A percentile compares a stretch with the other conserved stretches of the same genome.
Conservation (phyloP, 2,888 invertebrate genomes). For the Drosophila dives region DNA sequence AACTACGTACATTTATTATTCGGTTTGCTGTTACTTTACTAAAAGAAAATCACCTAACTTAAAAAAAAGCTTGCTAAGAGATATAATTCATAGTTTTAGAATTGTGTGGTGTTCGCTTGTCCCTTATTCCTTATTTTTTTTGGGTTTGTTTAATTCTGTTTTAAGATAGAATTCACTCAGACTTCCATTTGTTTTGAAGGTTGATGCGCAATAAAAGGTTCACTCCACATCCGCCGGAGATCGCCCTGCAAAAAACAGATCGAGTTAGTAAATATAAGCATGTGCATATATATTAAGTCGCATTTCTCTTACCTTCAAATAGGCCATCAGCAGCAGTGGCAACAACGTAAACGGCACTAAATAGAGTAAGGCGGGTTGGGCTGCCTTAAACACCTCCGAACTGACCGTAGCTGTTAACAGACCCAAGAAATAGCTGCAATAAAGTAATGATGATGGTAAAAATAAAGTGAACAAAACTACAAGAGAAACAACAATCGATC, state of each 20-base stretch:
- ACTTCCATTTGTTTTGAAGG: constrained; percentile 93
- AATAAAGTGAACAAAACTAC: background rate
- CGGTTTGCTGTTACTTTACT: constrained; percentile 69
- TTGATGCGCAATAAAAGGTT: constrained; percentile 94
- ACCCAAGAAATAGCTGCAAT: constrained; percentile 92
- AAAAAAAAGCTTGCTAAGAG: constrained; percentile 64
- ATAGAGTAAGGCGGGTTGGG: constrained; percentile 98
- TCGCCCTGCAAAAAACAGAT: constrained; percentile 90
- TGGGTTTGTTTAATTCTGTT: constrained; percentile 31
- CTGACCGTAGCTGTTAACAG: constrained; percentile 98
- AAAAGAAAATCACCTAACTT: constrained; percentile 68
- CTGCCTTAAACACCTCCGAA: constrained; percentile 98
- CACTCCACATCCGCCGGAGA: constrained; percentile 98
- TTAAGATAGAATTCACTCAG: constrained; percentile 86
- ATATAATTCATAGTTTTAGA: constrained; percentile 62
- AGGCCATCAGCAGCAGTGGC: constrained; percentile 98
- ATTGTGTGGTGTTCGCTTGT: constrained; percentile 39
- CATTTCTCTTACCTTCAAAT: constrained; percentile 91
- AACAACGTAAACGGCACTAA: constrained; percentile 98
- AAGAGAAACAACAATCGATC: background rate
- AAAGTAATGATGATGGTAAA: background rate
- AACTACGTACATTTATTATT: constrained; percentile 67
- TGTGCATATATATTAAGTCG: background rate
- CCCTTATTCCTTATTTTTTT: constrained; percentile 22
- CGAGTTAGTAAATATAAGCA: background rate